phyloP scores from a whole-genome alignment of 1,140 invertebrate species.

The Hesperophylax magnus region DNA sequence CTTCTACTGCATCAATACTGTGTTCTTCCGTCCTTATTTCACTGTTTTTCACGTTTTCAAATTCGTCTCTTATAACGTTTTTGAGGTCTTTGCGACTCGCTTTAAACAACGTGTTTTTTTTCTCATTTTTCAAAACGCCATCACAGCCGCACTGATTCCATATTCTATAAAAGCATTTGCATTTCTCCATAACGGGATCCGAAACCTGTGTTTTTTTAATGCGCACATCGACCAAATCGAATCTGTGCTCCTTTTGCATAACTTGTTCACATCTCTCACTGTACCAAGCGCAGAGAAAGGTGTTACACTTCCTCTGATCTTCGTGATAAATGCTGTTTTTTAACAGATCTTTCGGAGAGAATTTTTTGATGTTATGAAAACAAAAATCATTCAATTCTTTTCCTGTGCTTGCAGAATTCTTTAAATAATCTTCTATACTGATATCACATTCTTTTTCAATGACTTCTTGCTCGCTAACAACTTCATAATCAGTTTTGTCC shows the following conservation, averaged over 20 bases:
- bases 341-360: neutral
- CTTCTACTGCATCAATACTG: too few species aligned
- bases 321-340: neutral
- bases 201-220: neutral
- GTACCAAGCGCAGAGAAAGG: neutral
- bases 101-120: neutral
- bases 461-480: neutral
- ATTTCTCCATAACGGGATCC: slow-evolving; percentile 9
- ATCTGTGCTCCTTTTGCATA: slow-evolving; percentile 14
- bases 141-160: slow-evolving; percentile 7
- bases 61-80: too few species aligned
- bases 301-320: slow-evolving; percentile 7
- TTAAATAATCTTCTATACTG: neutral
- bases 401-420: neutral
- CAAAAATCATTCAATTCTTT: neutral
- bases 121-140: neutral
- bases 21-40: too few species aligned
- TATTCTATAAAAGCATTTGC: neutral
- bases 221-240: neutral
- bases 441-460: slow-evolving; percentile 25
- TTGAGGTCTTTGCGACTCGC: neutral
- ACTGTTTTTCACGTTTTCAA: too few species aligned
- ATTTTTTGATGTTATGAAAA: slow-evolving; percentile 1
- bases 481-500: neutral
- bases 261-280: neutral